phyloP scores from a whole-genome alignment of 2,888 invertebrate species.

The Cheilosia variabilis region DNA sequence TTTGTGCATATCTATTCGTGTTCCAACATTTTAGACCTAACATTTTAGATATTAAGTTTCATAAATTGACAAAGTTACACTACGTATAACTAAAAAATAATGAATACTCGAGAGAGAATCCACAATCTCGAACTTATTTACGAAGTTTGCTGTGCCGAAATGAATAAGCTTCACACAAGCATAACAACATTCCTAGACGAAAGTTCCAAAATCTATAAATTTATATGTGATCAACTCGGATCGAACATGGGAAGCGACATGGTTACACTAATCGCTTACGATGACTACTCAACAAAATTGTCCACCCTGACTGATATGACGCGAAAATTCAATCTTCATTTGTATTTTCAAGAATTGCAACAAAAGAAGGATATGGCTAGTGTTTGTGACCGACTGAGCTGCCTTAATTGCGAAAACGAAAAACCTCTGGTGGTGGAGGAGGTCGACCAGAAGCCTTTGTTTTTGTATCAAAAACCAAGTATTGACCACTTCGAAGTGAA shows the following conservation, averaged over 20 bases:
- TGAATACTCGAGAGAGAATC: conserved; percentile 63
- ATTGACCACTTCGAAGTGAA: conserved; percentile 51
- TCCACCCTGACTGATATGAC: conserved; percentile 61
- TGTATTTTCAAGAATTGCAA: conserved; percentile 64
- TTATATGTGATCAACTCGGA: conserved; percentile 45
- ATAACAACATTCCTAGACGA: conserved; percentile 65
- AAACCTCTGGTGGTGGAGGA: neutral
- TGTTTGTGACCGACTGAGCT: conserved; percentile 43
- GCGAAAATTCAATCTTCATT: conserved; percentile 65
- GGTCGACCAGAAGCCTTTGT: conserved; percentile 18
- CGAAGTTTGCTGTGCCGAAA: conserved; percentile 67
- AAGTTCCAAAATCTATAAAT: conserved; percentile 51
- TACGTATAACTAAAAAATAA: conserved; percentile 32
- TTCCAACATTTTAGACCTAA: conserved; percentile 11
- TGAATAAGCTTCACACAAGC: conserved; percentile 59
- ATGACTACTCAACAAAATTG: conserved; percentile 65
- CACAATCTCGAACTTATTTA: conserved; percentile 66
- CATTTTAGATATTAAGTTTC: conserved; percentile 19
- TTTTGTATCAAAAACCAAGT: conserved; percentile 54
- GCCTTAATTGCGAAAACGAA: conserved; percentile 19
- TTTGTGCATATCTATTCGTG: conserved; percentile 11
- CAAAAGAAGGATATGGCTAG: conserved; percentile 51
- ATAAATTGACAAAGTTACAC: conserved; percentile 55
- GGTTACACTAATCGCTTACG: conserved; percentile 55
- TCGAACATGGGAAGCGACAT: conserved; percentile 18